phyloP scores from a whole-genome alignment of 2,113 vertebrate genomes.

The Ranitomeya variabilis region DNA sequence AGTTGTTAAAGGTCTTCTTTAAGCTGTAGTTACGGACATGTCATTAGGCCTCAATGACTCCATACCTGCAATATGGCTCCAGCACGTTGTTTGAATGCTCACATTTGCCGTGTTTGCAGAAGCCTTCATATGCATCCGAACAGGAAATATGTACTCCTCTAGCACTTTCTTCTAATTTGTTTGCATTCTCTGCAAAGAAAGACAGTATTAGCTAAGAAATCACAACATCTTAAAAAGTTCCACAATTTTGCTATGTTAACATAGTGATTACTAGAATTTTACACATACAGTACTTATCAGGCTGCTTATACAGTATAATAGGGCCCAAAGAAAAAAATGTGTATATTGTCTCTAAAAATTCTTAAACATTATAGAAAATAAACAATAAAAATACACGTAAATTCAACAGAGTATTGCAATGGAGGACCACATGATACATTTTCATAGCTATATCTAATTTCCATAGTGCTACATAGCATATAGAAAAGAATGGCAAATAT shows the following conservation, averaged over 20 bases:
- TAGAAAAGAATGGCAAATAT: no score
- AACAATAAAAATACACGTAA: no score
- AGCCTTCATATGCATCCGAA: slow-evolving; percentile 92
- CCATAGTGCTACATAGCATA: no score
- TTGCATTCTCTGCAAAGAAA: slow-evolving; percentile 80
- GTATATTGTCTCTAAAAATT: no score
- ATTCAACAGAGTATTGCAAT: no score
- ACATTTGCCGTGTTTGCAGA: slow-evolving; percentile 96
- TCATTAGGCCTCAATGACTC: background rate
- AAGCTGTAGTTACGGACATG: background rate
- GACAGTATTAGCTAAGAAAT: background rate
- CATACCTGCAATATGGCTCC: slow-evolving; percentile 95
- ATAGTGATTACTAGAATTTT: background rate
- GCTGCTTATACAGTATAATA: no score
- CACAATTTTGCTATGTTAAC: background rate
- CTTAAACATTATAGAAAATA: no score
- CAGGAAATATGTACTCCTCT: slow-evolving; percentile 90
- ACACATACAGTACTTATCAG: background rate
- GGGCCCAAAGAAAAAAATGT: no score
- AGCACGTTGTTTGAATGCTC: slow-evolving; percentile 88
- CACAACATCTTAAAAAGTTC: background rate
- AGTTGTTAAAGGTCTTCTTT: no score
- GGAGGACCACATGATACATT: no score
- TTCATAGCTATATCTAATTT: no score
- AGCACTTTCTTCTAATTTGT: slow-evolving; percentile 84